Evolutionary conservation across 2,888 invertebrate genomes (phyloP).

Genomic region (Agrypnus murinus): DNA sequence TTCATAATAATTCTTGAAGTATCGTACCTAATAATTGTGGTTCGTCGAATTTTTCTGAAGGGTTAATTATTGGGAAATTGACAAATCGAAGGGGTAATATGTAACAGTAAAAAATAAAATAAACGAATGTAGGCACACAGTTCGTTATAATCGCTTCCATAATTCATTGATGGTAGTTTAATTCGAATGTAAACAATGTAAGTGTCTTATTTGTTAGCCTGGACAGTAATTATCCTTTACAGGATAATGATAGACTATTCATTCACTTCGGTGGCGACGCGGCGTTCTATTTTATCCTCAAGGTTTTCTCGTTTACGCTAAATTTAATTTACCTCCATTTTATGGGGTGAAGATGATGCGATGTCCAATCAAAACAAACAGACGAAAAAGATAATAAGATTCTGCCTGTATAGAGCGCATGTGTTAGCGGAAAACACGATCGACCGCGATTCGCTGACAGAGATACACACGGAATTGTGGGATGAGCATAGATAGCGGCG

Average conservation of each 20-base stretch:
- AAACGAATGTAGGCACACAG: conserved; percentile 25
- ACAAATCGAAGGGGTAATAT: conserved; percentile 27
- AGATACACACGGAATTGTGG: conserved; percentile 55
- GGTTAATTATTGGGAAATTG: conserved; percentile 27
- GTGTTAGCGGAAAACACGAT: conserved; percentile 35
- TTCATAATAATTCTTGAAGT: no score
- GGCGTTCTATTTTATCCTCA: conserved; percentile 33
- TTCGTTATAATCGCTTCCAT: conserved; percentile 52
- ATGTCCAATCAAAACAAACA: conserved; percentile 19
- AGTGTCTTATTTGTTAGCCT: conserved; percentile 55
- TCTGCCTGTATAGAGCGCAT: conserved; percentile 38
- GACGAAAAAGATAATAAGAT: neutral
- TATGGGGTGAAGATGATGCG: neutral
- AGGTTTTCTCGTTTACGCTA: conserved; percentile 25
- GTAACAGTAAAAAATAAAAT: conserved; percentile 16
- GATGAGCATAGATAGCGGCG: conserved; percentile 60
- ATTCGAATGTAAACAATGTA: conserved; percentile 52
- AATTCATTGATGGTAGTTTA: conserved; percentile 59
- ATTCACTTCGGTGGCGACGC: conserved; percentile 14
- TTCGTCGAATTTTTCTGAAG: no score
- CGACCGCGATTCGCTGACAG: conserved; percentile 53
- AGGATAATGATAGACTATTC: conserved; percentile 45
- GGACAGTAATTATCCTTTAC: conserved; percentile 48
- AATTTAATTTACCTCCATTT: conserved; percentile 15
- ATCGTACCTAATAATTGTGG: no score